These are phyloP conservation scores for Dinocampus coccinellae DNA, from an alignment of 2,888 invertebrate species.

Conservation along the genomic window DNA sequence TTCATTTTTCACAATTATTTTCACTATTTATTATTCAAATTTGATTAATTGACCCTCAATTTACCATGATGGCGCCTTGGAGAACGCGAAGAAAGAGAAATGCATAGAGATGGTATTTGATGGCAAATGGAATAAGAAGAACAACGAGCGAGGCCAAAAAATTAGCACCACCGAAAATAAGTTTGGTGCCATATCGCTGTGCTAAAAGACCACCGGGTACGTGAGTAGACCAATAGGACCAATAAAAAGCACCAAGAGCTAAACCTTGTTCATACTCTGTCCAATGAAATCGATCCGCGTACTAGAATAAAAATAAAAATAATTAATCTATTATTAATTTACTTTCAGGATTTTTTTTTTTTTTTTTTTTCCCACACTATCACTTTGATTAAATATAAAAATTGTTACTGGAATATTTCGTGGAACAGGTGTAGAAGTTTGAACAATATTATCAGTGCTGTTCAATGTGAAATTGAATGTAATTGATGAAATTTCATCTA, in stretches of 20 bases:
- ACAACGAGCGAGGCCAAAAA: conserved; percentile 74
- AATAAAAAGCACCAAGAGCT: conserved; percentile 78
- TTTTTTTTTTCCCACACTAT: neutral
- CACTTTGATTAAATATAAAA: too few species aligned
- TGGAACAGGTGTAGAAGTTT: conserved; percentile 19
- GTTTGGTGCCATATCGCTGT: conserved; percentile 77
- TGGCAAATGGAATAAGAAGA: conserved; percentile 75
- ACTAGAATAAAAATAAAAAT: conserved; percentile 30
- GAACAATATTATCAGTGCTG: conserved; percentile 7
- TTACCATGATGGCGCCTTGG: conserved; percentile 78
- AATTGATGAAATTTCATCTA: conserved; percentile 38
- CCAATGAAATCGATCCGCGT: conserved; percentile 71
- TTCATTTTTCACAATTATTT: neutral
- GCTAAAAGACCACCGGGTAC: conserved; percentile 78
- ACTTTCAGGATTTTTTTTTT: neutral
- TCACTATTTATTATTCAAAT: neutral
- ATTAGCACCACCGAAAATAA: conserved; percentile 77
- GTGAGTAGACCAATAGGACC: conserved; percentile 78
- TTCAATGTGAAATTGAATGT: conserved; percentile 37
- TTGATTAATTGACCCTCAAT: neutral
- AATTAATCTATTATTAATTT: neutral
- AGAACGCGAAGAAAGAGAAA: conserved; percentile 74
- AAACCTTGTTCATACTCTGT: conserved; percentile 74
- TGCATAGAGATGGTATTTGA: conserved; percentile 71
- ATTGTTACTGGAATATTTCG: neutral